Evolutionary conservation across 2,113 vertebrate species (phyloP).

Genomic region (Hemichromis elongatus): DNA sequence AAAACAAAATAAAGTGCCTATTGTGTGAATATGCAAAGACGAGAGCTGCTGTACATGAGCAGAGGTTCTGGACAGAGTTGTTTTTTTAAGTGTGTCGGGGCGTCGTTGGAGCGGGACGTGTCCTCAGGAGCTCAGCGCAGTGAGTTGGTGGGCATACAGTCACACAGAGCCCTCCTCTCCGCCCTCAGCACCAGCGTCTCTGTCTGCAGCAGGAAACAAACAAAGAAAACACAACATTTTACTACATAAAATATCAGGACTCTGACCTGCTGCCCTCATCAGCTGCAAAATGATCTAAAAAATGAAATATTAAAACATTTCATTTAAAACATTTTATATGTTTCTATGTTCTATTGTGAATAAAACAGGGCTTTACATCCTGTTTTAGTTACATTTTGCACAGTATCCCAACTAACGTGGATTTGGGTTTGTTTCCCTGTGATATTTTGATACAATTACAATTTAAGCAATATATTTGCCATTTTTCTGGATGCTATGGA

Average conservation of each 20-base stretch:
- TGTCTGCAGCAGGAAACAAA: constrained; percentile 70
- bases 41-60: constrained; percentile 14
- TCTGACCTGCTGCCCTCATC: neutral
- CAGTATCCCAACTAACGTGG: neutral
- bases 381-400: neutral
- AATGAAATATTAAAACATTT: neutral
- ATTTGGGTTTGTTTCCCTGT: neutral
- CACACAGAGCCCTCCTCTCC: constrained; percentile 87
- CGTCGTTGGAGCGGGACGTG: neutral
- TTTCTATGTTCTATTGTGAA: neutral
- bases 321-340: rapidly evolving
- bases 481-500: neutral
- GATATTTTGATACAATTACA: neutral
- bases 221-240: neutral
- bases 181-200: constrained; percentile 87
- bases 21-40: constrained; percentile 19
- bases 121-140: constrained; percentile 68
- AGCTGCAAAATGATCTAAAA: neutral
- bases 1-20: constrained; percentile 61
- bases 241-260: neutral
- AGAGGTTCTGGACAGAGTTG: constrained; percentile 6
- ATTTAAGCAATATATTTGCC: neutral
- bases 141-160: constrained; percentile 80
- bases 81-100: neutral
- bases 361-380: neutral